Base-by-base conservation (phyloP, 2,797 vertebrate species). In the Lepilemur ruficaudatus region DNA sequence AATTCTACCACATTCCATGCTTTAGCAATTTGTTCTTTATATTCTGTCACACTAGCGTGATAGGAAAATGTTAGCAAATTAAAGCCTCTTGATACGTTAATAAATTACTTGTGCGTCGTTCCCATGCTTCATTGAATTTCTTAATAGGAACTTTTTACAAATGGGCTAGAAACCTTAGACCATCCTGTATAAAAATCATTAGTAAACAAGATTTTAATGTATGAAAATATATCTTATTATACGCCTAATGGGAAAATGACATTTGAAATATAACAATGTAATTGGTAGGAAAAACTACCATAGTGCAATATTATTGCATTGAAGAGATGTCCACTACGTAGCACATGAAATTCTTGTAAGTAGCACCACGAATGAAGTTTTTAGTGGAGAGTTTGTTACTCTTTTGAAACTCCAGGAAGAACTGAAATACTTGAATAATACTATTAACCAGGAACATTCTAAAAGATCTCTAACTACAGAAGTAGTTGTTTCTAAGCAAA, bases 61-160 rank as follows among this genome's bases (percentile, higher is more conserved):
- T 93, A 73, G 90, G 89, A 79, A 94, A 93, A 86, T 76, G 94
- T 81, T 95, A 96, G 93, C 95, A 95, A 92, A 94, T 96, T 96
- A 95, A 93, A 97, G 84, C 76, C 23, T 80, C 73, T 70, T 95
- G 92, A 93, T 95, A 48, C 89, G 35, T 96, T 97, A 95, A 95
- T 97, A 97, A 95, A 96, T 96, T 96, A 91, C 76, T 72, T 84
- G 83, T 75, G 46, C 73, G 6, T 85, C 89, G 46, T 82, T 67
- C 63, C 84, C 88, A 91, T 93, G 97, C 96, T 96, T 96, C 95
- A 91, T 61, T 97, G 92, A 89, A 93, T 96, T 96, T 96, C 95
- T 93, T 97, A 96, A 97, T 95, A 89, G 90, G 87, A 96, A 81
- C 93, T 89, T 96, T 90, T 91, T 95, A 95, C 69, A 96, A 93